These are phyloP conservation scores for Amphipoea lucens DNA, from an alignment of 2,888 invertebrate species.

Conservation along the genomic window DNA sequence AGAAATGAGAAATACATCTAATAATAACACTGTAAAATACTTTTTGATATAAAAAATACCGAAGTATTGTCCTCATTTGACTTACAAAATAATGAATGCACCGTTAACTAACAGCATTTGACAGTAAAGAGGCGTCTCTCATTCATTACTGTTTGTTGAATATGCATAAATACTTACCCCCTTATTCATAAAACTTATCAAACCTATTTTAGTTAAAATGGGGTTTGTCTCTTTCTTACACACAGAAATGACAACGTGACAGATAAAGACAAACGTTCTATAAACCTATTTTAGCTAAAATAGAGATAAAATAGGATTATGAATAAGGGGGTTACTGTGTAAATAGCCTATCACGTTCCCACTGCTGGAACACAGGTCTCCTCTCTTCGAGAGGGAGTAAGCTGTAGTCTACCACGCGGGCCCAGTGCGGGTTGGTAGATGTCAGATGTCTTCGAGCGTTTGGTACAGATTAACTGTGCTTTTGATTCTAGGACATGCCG, in stretches of 20 bases:
- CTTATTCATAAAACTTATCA: no score
- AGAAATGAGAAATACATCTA: background rate
- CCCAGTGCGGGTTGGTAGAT: background rate
- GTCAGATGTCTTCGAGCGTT: background rate
- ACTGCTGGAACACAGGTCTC: background rate
- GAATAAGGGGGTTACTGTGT: no score
- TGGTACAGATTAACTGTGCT: no score
- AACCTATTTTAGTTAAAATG: no score
- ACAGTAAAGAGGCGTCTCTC: background rate
- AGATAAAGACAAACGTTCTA: no score
- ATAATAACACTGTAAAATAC: background rate
- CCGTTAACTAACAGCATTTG: constrained; percentile 30
- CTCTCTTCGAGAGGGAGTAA: background rate
- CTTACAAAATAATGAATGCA: constrained; percentile 1
- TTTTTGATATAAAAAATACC: background rate
- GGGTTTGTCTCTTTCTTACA: no score
- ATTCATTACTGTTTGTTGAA: constrained; percentile 2
- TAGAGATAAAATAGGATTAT: no score
- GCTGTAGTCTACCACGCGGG: background rate
- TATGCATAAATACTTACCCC: no score
- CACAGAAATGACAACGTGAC: no score
- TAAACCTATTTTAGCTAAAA: no score
- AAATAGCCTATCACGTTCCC: background rate
- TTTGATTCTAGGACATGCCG: background rate
- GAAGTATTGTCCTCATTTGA: constrained; percentile 11